Base-by-base conservation (phyloP, 2,797 vertebrate genomes). In the Capromys pilorides region DNA sequence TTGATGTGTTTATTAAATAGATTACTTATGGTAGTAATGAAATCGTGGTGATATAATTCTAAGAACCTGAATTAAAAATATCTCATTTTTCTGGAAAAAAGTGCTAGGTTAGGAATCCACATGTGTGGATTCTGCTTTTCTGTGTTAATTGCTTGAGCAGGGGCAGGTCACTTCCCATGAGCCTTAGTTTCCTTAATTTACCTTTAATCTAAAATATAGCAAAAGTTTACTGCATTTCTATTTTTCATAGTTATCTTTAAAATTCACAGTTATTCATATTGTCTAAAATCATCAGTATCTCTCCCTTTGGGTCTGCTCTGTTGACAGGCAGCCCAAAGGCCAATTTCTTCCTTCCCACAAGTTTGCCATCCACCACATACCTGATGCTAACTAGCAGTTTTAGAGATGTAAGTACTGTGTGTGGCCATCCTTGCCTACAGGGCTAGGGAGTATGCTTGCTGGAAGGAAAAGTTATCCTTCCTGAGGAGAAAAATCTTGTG, bases 141-240 rank as follows among this genome's bases (percentile, higher is more conserved):
- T 51, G 5, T 33, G 2, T 22, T 71, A 51, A 57, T 28, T 83
- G 6, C 28, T 91, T 80, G 39, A 67, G 5, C 36, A 31, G 85
- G 26, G 45, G 62, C 31, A 57, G 80, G 14, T 85, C n/a, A 39
- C 45, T n/a, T 81, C 13, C 49, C 24, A 16, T 64, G 11, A 18
- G 22, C 86, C 39, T 10, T 49, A 31, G 14, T 75, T 89, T 94
- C 8, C 9, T 93, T 79, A 33, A 69, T 54, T 86, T 45, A 77
- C 18, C 26, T 95, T 85, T 66, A 10, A 82, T 22, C 33, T 51
- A n/a, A 93, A 92, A 73, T 62, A 83, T 91, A n/a, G 18, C 28
- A 61, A 18, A 39, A 71, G 64, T 21, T 84, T 0, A n/a, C 14
- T 36, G 71, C 28, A 81, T 64, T 64, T 89, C n/a, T 83, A 67